Conservation (phyloP, 2,113 vertebrate species). For the Pteruthius melanotis region DNA sequence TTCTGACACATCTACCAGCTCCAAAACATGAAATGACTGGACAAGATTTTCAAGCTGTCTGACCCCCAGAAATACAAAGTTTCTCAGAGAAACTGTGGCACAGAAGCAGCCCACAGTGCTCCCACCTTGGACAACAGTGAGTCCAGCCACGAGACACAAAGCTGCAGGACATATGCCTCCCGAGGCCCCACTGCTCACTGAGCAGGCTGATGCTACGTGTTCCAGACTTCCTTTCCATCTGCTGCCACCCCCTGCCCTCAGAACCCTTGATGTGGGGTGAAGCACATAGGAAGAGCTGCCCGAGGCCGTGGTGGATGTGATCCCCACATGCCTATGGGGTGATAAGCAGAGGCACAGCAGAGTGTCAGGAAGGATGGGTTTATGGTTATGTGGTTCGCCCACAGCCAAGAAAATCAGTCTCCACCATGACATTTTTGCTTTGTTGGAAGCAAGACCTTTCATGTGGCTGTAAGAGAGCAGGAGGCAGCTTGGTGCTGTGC, state of each 20-base stretch:
- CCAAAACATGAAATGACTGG: background rate
- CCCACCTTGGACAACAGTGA: accelerated
- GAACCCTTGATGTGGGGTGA: background rate
- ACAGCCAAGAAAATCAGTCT: background rate
- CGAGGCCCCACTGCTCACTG: background rate
- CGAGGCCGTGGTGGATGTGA: accelerated
- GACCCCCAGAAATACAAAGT: background rate
- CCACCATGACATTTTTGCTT: background rate
- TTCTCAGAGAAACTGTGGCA: background rate
- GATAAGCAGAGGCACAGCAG: background rate
- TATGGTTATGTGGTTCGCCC: background rate
- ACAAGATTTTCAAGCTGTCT: background rate
- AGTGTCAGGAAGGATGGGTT: slow-evolving; percentile 4
- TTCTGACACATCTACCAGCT: background rate
- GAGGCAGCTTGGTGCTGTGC: background rate
- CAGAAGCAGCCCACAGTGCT: background rate
- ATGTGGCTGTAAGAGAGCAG: background rate
- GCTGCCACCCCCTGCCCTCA: background rate
- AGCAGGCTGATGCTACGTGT: background rate
- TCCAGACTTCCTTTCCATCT: background rate
- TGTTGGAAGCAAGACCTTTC: background rate
- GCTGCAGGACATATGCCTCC: background rate
- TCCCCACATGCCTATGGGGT: background rate
- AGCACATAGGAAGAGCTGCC: background rate
- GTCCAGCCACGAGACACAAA: background rate